A percentile compares a stretch with the other conserved stretches of the same genome.
Conservation (phyloP, 2,113 vertebrate genomes). For the Cheirogaleus medius region DNA sequence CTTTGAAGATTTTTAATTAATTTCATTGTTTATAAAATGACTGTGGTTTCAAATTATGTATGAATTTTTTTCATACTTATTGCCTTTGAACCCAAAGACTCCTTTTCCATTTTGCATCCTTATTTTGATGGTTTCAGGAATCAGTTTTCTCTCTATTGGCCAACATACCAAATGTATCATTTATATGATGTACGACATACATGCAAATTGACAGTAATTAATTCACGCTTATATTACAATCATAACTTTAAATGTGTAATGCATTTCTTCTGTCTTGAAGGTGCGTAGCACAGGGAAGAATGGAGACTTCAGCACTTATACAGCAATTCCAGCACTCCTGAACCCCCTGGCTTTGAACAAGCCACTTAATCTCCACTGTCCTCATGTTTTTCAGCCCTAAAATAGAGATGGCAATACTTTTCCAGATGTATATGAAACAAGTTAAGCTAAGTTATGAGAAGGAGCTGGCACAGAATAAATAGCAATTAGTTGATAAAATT, state of each 20-base stretch:
- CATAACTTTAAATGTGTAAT: background rate
- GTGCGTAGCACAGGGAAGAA: background rate
- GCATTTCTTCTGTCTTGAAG: background rate
- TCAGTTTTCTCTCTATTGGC: conserved; percentile 20
- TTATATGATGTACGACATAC: background rate
- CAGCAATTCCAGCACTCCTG: background rate
- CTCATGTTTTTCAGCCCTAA: background rate
- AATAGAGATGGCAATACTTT: background rate
- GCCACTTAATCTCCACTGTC: background rate
- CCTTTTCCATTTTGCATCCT: conserved; percentile 25
- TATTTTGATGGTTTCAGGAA: conserved; percentile 33
- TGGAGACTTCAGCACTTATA: background rate
- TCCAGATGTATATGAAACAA: background rate
- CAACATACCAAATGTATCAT: background rate
- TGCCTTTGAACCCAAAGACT: conserved; percentile 57
- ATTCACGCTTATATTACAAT: conserved; percentile 28
- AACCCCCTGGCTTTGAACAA: background rate
- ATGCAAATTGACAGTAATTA: conserved; percentile 23
- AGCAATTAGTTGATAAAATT: background rate
- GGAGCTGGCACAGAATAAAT: background rate
- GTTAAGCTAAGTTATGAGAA: background rate
- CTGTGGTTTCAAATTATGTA: conserved; percentile 60
- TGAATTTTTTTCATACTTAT: conserved; percentile 35
- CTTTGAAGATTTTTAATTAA: conserved; percentile 76
- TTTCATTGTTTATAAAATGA: conserved; percentile 71